Percentiles rank a stretch among this genome's conserved stretches.
These are phyloP conservation scores for Sturmia bella DNA, from an alignment of 2,888 invertebrate genomes.

Conservation along the genomic window DNA sequence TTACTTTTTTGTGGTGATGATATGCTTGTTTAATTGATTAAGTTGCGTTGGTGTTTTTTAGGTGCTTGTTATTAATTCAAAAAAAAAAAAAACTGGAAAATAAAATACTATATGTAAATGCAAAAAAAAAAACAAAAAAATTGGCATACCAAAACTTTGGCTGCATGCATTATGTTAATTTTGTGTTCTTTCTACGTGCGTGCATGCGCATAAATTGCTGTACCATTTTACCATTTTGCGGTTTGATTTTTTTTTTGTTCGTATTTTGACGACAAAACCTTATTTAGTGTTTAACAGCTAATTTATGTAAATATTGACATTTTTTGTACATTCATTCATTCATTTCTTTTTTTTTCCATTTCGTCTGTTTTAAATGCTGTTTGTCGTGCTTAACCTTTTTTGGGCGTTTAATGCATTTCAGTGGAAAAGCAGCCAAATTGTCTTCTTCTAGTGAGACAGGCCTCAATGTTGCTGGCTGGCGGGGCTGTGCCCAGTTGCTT, in stretches of 20 bases:
- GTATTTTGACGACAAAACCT: conserved; percentile 52
- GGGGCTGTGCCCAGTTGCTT: conserved; percentile 2
- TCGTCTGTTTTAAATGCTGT: conserved; percentile 25
- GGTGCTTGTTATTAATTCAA: conserved; percentile 17
- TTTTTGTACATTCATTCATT: conserved; percentile 44
- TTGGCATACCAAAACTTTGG: conserved; percentile 1
- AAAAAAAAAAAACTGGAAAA: background rate
- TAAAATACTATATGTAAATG: too few relatives aligned
- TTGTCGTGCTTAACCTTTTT: conserved; percentile 69
- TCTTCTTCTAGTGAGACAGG: conserved; percentile 18
- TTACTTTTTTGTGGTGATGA: background rate
- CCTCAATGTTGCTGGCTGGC: conserved; percentile 11
- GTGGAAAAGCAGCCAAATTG: conserved; percentile 44
- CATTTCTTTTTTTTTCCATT: background rate
- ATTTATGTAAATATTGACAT: conserved; percentile 71
- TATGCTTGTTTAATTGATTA: conserved; percentile 48
- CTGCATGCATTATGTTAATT: background rate
- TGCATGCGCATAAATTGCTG: conserved; percentile 68
- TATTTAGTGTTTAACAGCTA: conserved; percentile 69
- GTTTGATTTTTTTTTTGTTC: conserved; percentile 16
- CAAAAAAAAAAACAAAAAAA: background rate
- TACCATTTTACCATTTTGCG: background rate
- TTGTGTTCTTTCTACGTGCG: conserved; percentile 53
- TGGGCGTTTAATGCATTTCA: conserved; percentile 66
- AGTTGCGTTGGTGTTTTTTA: conserved; percentile 48